Conservation (phyloP, 2,797 vertebrate species). For the Onychomys arenicola region DNA sequence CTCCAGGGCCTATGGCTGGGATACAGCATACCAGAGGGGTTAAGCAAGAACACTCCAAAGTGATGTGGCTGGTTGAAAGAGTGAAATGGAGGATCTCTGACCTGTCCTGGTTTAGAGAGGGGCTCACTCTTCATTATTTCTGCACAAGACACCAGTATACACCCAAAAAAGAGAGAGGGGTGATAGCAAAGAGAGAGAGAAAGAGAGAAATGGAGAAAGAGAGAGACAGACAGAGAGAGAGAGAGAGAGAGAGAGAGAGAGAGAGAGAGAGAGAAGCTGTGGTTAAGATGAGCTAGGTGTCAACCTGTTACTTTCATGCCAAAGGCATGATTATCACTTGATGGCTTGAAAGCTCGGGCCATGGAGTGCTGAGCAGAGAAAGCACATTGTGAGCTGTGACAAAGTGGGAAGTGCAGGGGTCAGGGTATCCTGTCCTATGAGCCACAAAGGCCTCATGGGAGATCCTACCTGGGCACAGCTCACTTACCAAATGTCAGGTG, state of each 20-base stretch:
- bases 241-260: neutral
- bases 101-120: neutral
- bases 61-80: neutral
- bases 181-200: no score
- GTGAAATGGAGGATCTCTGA: neutral
- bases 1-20: neutral
- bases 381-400: neutral
- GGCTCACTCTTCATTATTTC: neutral
- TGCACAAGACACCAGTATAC: neutral
- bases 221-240: no score
- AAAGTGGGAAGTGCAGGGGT: no score
- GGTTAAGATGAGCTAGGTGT: neutral
- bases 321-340: no score
- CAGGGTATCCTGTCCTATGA: no score
- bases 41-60: neutral
- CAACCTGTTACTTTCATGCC: neutral
- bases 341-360: neutral
- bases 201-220: no score
- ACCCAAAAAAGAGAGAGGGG: rapidly evolving
- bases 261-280: neutral
- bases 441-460: no score
- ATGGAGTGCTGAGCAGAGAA: neutral
- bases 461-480: no score
- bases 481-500: no score
- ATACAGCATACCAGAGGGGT: neutral